Evolutionary conservation across 2,888 invertebrate species (phyloP).

Genomic region (Macrosoma leucophasiata): DNA sequence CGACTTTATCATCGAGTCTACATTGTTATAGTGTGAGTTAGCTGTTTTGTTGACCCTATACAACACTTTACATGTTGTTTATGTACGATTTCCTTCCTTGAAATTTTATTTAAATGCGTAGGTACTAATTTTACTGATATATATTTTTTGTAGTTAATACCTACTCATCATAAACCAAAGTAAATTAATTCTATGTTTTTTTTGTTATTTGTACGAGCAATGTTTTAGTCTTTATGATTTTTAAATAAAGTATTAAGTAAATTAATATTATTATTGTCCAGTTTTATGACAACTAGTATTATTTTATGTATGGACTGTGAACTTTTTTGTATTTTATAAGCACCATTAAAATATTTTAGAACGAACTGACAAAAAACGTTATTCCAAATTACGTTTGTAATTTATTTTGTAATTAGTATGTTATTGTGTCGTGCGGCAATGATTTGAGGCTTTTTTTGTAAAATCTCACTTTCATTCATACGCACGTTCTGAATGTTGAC

Average conservation of each 20-base stretch:
- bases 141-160: conserved; percentile 34
- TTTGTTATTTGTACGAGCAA: conserved; percentile 17
- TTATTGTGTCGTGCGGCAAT: too few relatives aligned
- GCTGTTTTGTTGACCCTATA: too few relatives aligned
- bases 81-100: conserved; percentile 1
- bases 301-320: conserved; percentile 45
- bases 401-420: conserved; percentile 8
- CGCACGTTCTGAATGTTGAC: conserved; percentile 48
- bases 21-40: conserved; percentile 11
- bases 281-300: conserved; percentile 49
- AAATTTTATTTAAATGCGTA: conserved; percentile 8
- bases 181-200: conserved; percentile 49
- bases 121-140: conserved; percentile 8
- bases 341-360: too few relatives aligned
- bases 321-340: conserved; percentile 33
- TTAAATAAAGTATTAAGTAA: conserved; percentile 27
- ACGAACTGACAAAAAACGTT: too few relatives aligned
- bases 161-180: conserved; percentile 64
- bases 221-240: conserved; percentile 15
- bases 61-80: too few relatives aligned
- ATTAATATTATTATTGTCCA: conserved; percentile 39
- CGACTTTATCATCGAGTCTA: too few relatives aligned
- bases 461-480: too few relatives aligned
- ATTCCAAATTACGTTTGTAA: too few relatives aligned
- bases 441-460: too few relatives aligned